Conservation (phyloP, 2,113 vertebrate species). For the Macrotus californicus region DNA sequence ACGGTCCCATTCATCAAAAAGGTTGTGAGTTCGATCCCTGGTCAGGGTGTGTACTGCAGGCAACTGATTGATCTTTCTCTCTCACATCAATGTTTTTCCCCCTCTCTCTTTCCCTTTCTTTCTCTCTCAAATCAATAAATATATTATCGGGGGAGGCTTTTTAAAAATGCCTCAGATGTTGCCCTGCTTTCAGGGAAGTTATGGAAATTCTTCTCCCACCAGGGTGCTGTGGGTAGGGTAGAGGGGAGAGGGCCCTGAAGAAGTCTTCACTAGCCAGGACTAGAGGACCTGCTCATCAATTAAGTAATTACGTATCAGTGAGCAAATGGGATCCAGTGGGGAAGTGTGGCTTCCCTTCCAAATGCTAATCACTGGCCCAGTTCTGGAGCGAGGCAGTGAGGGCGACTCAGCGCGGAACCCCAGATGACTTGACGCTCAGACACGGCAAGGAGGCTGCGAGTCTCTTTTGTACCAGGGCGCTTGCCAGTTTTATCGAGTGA, state of each 20-base stretch:
- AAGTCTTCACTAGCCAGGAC: slow-evolving; percentile 44
- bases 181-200: slow-evolving; percentile 55
- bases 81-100: no score
- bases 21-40: no score
- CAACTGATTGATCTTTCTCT: no score
- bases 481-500: slow-evolving; percentile 77
- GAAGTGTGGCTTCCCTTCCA: slow-evolving; percentile 76
- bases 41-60: no score
- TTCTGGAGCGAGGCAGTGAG: slow-evolving; percentile 69
- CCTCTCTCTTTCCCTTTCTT: no score
- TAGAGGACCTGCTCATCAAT: slow-evolving; percentile 55
- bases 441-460: slow-evolving; percentile 66
- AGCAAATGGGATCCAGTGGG: slow-evolving; percentile 72
- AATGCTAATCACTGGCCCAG: slow-evolving; percentile 75
- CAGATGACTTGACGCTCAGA: slow-evolving; percentile 72
- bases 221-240: accelerated
- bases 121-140: no score
- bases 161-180: slow-evolving; percentile 42
- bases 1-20: no score
- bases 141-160: no score
- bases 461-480: slow-evolving; percentile 68
- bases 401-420: slow-evolving; percentile 67
- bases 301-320: slow-evolving; percentile 79
- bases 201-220: background rate
- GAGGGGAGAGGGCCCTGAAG: background rate